Evolutionary conservation across 1,140 invertebrate genomes (phyloP), one percentile per base, ranked within the genome.

Genomic region (Drosophila miranda): DNA sequence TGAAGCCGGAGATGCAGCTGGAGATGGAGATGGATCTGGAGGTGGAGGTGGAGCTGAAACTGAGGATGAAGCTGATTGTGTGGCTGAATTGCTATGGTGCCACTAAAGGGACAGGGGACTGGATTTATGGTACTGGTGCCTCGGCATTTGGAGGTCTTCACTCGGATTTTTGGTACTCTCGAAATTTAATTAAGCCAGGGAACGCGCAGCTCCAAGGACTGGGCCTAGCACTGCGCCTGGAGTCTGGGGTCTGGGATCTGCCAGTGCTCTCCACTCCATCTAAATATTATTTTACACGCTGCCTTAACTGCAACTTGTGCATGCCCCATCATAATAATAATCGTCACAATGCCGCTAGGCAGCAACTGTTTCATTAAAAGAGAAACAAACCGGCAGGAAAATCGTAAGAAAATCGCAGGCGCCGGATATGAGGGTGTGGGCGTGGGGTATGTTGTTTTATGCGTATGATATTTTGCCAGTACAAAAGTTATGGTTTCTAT

Each of bases 221-320:
- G 21, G 11, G 44, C 8, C 6, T 48, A 4, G 19, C 28, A 4
- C 13, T 16, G 26, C 3, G 34, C 13, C 11, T 38, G 11, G 34
- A 13, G 11, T 13, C 3, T 26, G 23, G 23, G 23, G 23, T 4
- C 5, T 1, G 9, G 2, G 14, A 3, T 2, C n/a, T n/a, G n/a
- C 1, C 21, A 11, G 23, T 43, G 30, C 21, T 14, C 59, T 26
- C 46, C 41, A 34, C 77, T 58, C 54, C 77, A 73, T 86, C 73
- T 84, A 84, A 84, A 84, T 84, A 84, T 84, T 86, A 86, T 84
- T 84, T 84, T 84, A 84, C 81, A 86, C 81, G 73, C 80, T 67
- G 81, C 81, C 86, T 80, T 86, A 84, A 84, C 81, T 76, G 77
- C 68, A 84, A 86, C 81, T 84, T 84, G 84, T 73, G 81, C 77